These are phyloP conservation scores for Cotesia congregata DNA, from an alignment of 2,888 invertebrate species.

Conservation along the genomic window DNA sequence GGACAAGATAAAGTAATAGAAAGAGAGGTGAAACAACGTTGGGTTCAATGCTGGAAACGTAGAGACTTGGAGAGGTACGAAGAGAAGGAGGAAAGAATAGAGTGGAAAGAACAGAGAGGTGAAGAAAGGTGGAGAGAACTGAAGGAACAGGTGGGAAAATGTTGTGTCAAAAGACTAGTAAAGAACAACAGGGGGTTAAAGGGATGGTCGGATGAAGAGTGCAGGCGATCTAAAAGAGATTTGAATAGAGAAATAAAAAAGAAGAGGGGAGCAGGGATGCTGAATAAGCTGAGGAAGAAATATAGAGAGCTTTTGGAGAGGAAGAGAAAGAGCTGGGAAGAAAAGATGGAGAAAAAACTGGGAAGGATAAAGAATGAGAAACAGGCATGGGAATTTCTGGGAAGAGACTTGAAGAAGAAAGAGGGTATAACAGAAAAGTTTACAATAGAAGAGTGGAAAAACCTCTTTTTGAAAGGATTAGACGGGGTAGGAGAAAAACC, in stretches of 20 bases:
- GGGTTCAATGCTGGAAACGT: background rate
- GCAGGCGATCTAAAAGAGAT: background rate
- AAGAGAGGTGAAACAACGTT: too few species aligned
- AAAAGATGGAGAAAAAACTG: background rate
- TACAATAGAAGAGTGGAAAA: too few species aligned
- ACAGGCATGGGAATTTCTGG: too few species aligned
- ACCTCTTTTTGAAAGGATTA: too few species aligned
- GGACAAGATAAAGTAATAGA: too few species aligned
- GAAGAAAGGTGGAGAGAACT: background rate
- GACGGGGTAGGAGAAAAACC: too few species aligned
- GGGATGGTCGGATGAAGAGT: background rate
- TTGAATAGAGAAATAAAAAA: constrained; percentile 17
- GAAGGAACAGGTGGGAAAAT: background rate
- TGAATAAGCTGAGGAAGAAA: background rate
- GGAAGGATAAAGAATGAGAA: background rate
- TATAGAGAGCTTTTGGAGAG: background rate
- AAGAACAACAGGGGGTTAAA: background rate
- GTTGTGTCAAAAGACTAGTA: background rate
- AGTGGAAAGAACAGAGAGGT: background rate
- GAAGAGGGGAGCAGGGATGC: background rate
- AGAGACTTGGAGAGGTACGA: background rate
- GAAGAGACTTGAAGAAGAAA: too few species aligned
- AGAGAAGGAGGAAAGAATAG: background rate
- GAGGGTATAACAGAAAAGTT: too few species aligned
- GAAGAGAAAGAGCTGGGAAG: background rate